Evolutionary conservation across 92 coral and sea anemone species (phyloP).

Genomic region (Parazoanthus darwini): DNA sequence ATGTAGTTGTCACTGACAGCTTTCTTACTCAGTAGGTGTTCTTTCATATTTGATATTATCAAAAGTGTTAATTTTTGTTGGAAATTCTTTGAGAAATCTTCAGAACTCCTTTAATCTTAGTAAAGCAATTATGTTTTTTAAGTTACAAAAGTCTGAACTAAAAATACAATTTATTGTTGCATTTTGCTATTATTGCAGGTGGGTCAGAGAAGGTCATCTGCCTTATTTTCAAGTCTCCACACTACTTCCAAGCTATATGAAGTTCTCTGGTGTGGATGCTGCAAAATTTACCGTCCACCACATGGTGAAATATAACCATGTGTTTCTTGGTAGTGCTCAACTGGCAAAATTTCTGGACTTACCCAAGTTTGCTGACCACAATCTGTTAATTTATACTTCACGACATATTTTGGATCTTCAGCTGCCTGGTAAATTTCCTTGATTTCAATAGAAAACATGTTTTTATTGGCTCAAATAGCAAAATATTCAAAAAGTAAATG

Average conservation of each 20-base stretch:
- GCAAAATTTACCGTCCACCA: not conserved
- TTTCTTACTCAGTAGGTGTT: no score
- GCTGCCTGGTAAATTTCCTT: conserved; percentile 68
- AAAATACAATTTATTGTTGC: no score
- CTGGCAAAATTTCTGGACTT: conserved; percentile 49
- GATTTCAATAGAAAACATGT: no score
- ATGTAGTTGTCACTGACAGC: no score
- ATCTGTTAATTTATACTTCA: conserved; percentile 67
- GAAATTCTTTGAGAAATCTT: no score
- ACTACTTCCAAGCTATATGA: conserved; percentile 89
- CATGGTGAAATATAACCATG: conserved; percentile 37
- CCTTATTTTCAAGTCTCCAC: conserved; percentile 71
- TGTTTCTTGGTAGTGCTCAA: conserved; percentile 8
- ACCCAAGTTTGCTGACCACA: conserved; percentile 59
- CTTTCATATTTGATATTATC: no score
- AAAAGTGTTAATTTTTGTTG: no score
- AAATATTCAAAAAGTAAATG: no score
- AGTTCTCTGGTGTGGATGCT: conserved; percentile 62
- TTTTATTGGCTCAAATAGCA: no score
- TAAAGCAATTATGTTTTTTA: no score
- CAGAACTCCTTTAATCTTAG: no score
- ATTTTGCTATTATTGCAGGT: conserved; percentile 51
- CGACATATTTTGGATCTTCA: conserved; percentile 85
- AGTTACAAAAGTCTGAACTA: no score
- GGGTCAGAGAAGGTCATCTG: conserved; percentile 83